A percentile compares a stretch with the other conserved stretches of the same genome.
These are phyloP conservation scores for Selenia dentaria DNA, from an alignment of 2,888 invertebrate species.

Conservation along the genomic window DNA sequence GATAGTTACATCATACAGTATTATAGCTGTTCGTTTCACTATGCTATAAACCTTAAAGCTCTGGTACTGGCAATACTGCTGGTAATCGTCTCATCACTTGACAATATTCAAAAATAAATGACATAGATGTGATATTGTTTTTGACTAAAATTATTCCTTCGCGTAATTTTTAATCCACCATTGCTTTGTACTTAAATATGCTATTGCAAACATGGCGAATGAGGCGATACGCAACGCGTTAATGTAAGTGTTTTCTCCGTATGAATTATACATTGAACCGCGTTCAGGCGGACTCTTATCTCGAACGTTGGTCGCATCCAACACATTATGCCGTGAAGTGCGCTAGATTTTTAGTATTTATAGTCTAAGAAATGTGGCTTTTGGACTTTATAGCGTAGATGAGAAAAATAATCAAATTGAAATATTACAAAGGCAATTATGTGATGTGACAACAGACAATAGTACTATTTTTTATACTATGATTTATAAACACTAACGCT, in stretches of 20 bases:
- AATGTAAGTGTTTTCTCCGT: conserved; percentile 63
- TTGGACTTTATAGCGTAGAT: conserved; percentile 6
- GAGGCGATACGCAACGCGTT: conserved; percentile 57
- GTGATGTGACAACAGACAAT: too few relatives aligned
- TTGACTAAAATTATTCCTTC: conserved; percentile 13
- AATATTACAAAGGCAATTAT: background rate
- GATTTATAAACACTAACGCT: too few relatives aligned
- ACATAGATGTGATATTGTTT: too few relatives aligned
- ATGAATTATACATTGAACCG: conserved; percentile 64
- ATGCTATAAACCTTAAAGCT: too few relatives aligned
- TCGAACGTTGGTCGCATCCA: conserved; percentile 53
- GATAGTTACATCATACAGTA: too few relatives aligned
- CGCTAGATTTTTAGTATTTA: conserved; percentile 41
- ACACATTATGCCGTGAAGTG: conserved; percentile 51
- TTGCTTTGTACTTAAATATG: conserved; percentile 48
- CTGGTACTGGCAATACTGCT: too few relatives aligned
- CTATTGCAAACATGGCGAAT: conserved; percentile 55
- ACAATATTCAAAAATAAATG: too few relatives aligned
- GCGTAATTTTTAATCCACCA: conserved; percentile 52
- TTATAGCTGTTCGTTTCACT: too few relatives aligned
- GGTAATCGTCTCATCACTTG: too few relatives aligned
- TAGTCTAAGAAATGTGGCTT: conserved; percentile 27
- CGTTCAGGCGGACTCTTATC: conserved; percentile 54
- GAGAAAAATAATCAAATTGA: conserved; percentile 3
- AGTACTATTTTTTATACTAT: background rate